Conservation (phyloP, 2,888 invertebrate species). For the Latheticus oryzae region DNA sequence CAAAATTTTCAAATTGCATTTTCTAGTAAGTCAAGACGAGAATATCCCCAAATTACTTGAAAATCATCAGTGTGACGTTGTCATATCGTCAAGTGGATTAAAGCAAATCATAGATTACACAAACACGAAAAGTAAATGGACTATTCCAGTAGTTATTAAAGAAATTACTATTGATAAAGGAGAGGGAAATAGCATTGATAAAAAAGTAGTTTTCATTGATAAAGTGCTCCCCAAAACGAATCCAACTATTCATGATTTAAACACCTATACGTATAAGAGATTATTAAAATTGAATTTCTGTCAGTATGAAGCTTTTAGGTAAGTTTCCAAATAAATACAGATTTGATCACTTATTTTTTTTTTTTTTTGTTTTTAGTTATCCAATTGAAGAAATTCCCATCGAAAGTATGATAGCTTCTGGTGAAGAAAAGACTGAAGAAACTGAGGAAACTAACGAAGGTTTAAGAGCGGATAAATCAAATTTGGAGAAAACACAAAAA, state of each 20-base stretch:
- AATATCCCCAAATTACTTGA: constrained; percentile 52
- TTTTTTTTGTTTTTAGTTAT: constrained; percentile 30
- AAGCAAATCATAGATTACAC: constrained; percentile 57
- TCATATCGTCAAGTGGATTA: constrained; percentile 57
- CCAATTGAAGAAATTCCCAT: constrained; percentile 33
- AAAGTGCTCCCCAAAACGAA: constrained; percentile 54
- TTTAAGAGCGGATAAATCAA: too few species aligned
- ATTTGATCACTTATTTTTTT: not conserved
- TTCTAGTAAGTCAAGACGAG: constrained; percentile 57
- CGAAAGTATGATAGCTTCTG: too few species aligned
- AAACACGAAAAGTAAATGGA: constrained; percentile 54
- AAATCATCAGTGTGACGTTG: constrained; percentile 53
- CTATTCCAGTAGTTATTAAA: constrained; percentile 58
- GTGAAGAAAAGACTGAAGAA: constrained; percentile 19
- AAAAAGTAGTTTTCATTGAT: constrained; percentile 58
- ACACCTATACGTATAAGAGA: constrained; percentile 51
- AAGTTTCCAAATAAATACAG: constrained; percentile 23
- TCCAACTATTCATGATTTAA: constrained; percentile 51
- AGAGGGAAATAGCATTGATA: constrained; percentile 36
- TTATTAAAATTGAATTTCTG: constrained; percentile 57
- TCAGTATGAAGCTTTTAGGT: constrained; percentile 54
- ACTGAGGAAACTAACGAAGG: constrained; percentile 3
- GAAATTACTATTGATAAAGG: constrained; percentile 35
- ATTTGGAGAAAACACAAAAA: constrained; percentile 15
- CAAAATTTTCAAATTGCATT: not conserved